phyloP scores from a whole-genome alignment of 2,113 vertebrate genomes.

The Piaya cayana region DNA sequence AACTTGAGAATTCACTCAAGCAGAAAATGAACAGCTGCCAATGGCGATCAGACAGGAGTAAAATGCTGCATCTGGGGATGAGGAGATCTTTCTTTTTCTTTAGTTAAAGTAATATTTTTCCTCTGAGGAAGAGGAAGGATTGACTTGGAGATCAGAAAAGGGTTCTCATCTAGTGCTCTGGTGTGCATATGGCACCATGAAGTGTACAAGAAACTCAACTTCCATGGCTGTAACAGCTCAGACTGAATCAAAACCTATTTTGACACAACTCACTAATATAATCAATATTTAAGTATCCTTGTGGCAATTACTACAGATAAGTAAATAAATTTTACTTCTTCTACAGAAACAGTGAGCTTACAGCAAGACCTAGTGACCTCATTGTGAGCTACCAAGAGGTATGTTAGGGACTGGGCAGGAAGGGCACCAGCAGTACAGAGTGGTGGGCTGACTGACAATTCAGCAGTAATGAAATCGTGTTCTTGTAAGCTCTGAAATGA shows the following conservation, averaged over 20 bases:
- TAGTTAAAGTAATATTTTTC: conserved; percentile 33
- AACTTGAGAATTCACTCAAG: conserved; percentile 79
- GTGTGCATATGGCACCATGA: background rate
- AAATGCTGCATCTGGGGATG: conserved; percentile 36
- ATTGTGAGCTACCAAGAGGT: background rate
- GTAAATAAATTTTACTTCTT: background rate
- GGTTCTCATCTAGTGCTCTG: background rate
- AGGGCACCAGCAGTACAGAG: background rate
- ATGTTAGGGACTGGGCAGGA: fast-evolving
- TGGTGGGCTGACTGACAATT: background rate
- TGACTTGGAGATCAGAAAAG: background rate
- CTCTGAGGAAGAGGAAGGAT: background rate
- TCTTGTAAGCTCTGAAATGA: fast-evolving
- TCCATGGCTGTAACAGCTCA: background rate
- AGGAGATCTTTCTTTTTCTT: background rate
- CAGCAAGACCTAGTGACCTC: background rate
- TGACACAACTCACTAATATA: background rate
- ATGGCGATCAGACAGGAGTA: conserved; percentile 64
- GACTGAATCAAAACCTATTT: background rate
- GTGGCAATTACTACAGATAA: background rate
- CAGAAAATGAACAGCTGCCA: conserved; percentile 93
- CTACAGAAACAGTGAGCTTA: background rate
- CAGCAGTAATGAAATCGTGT: background rate
- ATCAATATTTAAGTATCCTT: background rate
- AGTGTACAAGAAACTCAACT: background rate